phyloP scores from a whole-genome alignment of 2,888 invertebrate genomes.

The Luperina nickerlii region DNA sequence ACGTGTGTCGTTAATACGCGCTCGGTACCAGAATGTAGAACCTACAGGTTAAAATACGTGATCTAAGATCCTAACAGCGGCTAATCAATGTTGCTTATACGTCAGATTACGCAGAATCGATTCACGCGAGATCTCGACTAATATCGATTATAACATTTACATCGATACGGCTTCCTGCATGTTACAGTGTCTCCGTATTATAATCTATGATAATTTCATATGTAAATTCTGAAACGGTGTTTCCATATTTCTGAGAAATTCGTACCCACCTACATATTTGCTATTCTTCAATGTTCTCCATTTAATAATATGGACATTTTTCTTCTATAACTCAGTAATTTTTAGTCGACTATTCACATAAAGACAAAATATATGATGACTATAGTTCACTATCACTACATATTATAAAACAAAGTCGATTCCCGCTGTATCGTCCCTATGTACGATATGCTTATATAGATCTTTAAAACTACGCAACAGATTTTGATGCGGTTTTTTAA shows the following conservation, averaged over 20 bases:
- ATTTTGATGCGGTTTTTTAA: no score
- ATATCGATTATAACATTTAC: constrained; percentile 86
- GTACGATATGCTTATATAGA: no score
- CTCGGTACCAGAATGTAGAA: constrained; percentile 72
- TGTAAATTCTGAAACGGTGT: constrained; percentile 79
- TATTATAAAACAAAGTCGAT: no score
- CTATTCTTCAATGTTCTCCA: constrained; percentile 47
- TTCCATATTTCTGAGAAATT: constrained; percentile 74
- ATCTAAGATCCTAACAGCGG: constrained; percentile 76
- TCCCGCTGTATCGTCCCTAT: no score
- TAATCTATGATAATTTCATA: constrained; percentile 83
- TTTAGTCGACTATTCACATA: constrained; percentile 2
- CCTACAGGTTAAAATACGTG: constrained; percentile 77
- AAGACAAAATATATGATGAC: not conserved
- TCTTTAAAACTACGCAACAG: no score
- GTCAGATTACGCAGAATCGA: constrained; percentile 84
- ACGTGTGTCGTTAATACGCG: constrained; percentile 77
- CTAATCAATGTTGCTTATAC: constrained; percentile 83
- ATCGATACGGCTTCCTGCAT: constrained; percentile 80
- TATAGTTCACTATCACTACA: not conserved
- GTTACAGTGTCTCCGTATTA: constrained; percentile 73
- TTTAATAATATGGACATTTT: constrained; percentile 48
- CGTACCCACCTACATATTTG: constrained; percentile 64
- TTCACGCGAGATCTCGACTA: constrained; percentile 81
- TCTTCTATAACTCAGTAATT: constrained; percentile 51